A percentile compares a stretch with the other conserved stretches of the same genome.
Conservation (phyloP, 2,888 invertebrate species). For the Laothoe populi region DNA sequence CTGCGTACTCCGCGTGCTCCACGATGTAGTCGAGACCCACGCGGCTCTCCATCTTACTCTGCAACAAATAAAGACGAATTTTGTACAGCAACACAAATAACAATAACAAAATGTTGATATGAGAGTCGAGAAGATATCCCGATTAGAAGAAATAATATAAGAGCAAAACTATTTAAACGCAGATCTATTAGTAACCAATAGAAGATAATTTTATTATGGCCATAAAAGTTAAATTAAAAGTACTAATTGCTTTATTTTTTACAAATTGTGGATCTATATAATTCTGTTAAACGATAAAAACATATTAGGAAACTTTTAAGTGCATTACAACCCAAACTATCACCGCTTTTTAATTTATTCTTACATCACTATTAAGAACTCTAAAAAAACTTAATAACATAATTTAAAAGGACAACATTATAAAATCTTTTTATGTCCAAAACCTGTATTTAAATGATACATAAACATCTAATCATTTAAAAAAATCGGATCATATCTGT, state of each 20-base stretch:
- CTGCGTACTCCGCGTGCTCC: conserved; percentile 96
- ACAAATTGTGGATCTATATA: neutral
- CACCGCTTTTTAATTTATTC: conserved; percentile 9
- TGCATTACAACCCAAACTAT: neutral
- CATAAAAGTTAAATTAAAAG: neutral
- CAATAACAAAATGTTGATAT: no score
- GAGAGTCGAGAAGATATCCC: no score
- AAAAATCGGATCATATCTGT: neutral
- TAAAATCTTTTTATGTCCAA: conserved; percentile 9
- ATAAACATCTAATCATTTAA: neutral
- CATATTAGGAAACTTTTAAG: neutral
- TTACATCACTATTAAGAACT: neutral
- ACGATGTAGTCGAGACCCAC: conserved; percentile 97
- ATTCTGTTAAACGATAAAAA: neutral
- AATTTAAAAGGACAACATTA: conserved; percentile 16
- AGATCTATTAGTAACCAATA: neutral
- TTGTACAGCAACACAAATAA: no score
- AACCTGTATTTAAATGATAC: neutral
- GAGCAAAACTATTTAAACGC: neutral
- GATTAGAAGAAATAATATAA: neutral
- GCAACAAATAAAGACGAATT: conserved; percentile 34
- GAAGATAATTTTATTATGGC: neutral
- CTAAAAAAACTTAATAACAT: neutral
- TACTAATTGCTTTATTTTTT: conserved; percentile 13
- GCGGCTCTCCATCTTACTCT: conserved; percentile 91